Base-by-base conservation (phyloP, 2,888 invertebrate genomes). In the Laothoe populi region DNA sequence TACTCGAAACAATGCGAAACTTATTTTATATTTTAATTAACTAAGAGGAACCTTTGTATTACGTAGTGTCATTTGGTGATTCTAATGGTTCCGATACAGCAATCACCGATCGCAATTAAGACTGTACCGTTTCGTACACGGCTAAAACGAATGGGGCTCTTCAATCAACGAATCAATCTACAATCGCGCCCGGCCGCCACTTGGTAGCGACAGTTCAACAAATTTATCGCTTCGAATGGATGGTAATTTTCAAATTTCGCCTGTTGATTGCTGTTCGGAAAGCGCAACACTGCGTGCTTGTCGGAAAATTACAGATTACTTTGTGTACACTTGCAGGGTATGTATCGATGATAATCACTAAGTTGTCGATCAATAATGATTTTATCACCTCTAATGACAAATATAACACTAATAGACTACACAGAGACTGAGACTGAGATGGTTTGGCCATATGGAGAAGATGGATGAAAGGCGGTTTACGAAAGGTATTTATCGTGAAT, bases 101-200 rank as follows among this genome's bases (percentile, higher is more conserved):
- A 87, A 90, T 90, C 88, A 88, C 88, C 86, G 85, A 74, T 79
- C 74, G 88, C 90, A 92, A 92, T 91, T 91, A 91, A 90, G 91
- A 90, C 86, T 86, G 78, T 78, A 80, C 83, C 82, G 79, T 81
- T 78, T 69, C 73, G 85, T 84, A 79, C 84, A 84, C 73, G 84
- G 82, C 86, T 84, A 83, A 83, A 90, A 89, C 90, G 90, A 92
- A 92, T 90, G 85, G 84, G 75, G 83, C 90, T 90, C 91, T 91
- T 91, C 92, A 91, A 92, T 92, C 92, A 92, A 90, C 90, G 88
- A 92, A 92, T 92, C 92, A 92, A 92, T 92, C 91, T 87, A 86
- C 87, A 86, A 90, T 91, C 87, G 88, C 85, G 84, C 88, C 87
- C 82, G 87, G 86, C 79, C 90, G 86, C 87, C 92, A 90, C 89